Evolutionary conservation across 2,113 vertebrate genomes (phyloP), one percentile per base, ranked within the genome.

Genomic region (Pristiophorus japonicus): DNA sequence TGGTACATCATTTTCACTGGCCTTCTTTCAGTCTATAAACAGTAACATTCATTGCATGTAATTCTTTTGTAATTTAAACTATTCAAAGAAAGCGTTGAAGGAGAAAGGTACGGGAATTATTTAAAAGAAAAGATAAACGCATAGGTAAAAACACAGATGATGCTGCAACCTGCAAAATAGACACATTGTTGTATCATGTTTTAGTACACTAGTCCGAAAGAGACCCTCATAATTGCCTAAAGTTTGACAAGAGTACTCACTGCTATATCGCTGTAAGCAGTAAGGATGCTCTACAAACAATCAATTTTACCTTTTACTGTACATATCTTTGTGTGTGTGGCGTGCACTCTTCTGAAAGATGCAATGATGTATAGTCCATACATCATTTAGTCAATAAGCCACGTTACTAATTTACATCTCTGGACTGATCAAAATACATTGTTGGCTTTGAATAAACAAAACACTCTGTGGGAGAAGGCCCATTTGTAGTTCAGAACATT

Each of bases 1-100:
- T 98, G 98, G 96, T 97, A 97, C 99, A 99, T 99, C 99, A 99
- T 99, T 97, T 98, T 97, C 95, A 99, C 98, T 0, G 96, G 96
- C 63, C 96, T 98, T 2, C 62, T 98, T 96, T 98, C 98, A 96
- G 97, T 98, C 98, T 99, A 96, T 94, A 96, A 3, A 78, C 2
- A 81, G 70, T 1, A 95, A 27, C 7, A 34, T 75, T 65, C 45
- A n/a, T 34, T n/a, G n/a, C n/a, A n/a, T n/a, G n/a, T n/a, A n/a
- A n/a, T n/a, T n/a, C n/a, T n/a, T n/a, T n/a, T n/a, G n/a, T n/a
- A n/a, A n/a, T n/a, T n/a, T n/a, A n/a, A n/a, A n/a, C n/a, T n/a
- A n/a, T n/a, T n/a, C n/a, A n/a, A 59, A 27, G 6, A 11, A 1
- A 63, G 38, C 51, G 10, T 42, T 66, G n/a, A 67, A 93, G 30